Percentiles rank a stretch among this genome's conserved stretches.
Evolutionary conservation across 2,797 vertebrate genomes (phyloP).

Genomic region (Sparidentex hasta): DNA sequence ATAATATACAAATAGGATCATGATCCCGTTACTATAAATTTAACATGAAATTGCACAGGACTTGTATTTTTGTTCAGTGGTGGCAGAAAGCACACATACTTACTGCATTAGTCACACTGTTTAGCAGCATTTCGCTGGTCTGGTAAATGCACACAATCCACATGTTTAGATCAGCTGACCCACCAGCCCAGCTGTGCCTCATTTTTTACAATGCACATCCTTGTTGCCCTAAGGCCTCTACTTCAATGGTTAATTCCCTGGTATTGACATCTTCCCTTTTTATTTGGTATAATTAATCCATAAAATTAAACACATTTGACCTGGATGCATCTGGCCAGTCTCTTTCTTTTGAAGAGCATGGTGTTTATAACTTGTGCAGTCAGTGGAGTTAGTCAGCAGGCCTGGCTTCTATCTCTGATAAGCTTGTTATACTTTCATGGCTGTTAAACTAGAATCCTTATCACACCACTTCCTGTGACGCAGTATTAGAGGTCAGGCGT

Average conservation of each 20-base stretch:
- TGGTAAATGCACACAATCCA: not conserved
- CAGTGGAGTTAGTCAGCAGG: slow-evolving; percentile 28
- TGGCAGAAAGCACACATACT: not conserved
- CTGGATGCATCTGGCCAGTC: not conserved
- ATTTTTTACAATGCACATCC: not conserved
- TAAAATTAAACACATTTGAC: not conserved
- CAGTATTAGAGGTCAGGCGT: slow-evolving; percentile 13
- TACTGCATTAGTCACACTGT: not conserved
- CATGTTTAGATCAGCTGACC: slow-evolving; percentile 4
- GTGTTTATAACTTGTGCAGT: not conserved
- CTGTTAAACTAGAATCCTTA: slow-evolving; percentile 13
- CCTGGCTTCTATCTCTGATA: slow-evolving; percentile 51
- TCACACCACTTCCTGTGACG: slow-evolving; percentile 46
- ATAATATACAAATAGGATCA: slow-evolving; percentile 2
- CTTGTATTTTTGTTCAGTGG: not conserved
- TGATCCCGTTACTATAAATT: not conserved
- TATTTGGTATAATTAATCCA: slow-evolving; percentile 3
- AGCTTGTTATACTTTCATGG: slow-evolving; percentile 13
- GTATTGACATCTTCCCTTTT: slow-evolving; percentile 6
- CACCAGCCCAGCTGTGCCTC: not conserved
- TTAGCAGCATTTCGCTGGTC: not conserved
- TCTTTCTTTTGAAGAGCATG: slow-evolving; percentile 3
- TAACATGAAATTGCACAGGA: slow-evolving; percentile 16
- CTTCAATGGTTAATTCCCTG: not conserved
- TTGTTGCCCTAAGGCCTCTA: not conserved